Evolutionary conservation across 1,140 invertebrate genomes (phyloP).

Genomic region (Hirudo medicinalis): DNA sequence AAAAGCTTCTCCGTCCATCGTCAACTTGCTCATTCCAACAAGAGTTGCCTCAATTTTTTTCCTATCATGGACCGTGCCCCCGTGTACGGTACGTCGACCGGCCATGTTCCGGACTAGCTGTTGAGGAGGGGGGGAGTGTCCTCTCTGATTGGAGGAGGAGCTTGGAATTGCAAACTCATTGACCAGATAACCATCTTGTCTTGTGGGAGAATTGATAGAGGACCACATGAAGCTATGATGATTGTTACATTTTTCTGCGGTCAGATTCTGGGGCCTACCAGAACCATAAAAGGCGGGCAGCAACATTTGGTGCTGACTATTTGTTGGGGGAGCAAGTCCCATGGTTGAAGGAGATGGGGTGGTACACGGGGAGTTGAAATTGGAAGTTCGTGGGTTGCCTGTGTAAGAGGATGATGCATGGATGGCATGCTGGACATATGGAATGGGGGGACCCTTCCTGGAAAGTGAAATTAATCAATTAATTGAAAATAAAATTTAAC

Average conservation of each 20-base stretch:
- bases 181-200: neutral
- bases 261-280: no score
- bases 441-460: neutral
- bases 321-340: neutral
- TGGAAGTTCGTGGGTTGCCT: neutral
- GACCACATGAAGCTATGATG: neutral
- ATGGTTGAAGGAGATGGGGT: neutral
- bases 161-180: neutral
- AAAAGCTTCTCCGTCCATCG: neutral
- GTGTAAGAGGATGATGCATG: slow-evolving; percentile 1
- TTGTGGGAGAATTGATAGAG: neutral
- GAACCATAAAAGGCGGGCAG: no score
- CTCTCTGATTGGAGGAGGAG: neutral
- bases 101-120: neutral
- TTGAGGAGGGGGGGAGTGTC: neutral
- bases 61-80: neutral
- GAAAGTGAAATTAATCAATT: neutral
- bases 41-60: slow-evolving; percentile 1
- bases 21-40: neutral
- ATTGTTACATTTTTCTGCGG: no score
- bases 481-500: no score
- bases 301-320: neutral
- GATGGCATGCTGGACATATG: neutral
- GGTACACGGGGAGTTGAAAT: neutral
- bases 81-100: slow-evolving; percentile 5